Evolutionary conservation across 2,888 invertebrate genomes (phyloP), one percentile per base, ranked within the genome.

Genomic region (Drosophila melanosoma): DNA sequence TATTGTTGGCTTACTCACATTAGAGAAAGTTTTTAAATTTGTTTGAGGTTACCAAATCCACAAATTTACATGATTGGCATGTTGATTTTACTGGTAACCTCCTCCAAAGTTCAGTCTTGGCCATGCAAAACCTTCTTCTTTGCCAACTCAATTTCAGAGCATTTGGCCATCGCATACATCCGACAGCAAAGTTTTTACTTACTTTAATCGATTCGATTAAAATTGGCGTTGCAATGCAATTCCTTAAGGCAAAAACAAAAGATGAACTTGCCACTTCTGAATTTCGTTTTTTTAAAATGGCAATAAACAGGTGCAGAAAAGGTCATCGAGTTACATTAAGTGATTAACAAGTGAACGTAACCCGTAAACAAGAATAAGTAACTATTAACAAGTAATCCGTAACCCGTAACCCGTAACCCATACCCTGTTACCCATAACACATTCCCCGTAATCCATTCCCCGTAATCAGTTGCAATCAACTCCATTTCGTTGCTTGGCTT

Each of bases 151-250:
- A 7, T 20, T 45, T 4, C 20, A 45, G 8, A 45, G 8, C 4
- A 45, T 15, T 45, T 8, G 8, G 45, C 15, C 20, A 15, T 45
- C 45, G 45, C 15, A 23, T 15, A 45, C 15, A 4, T 15, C 2
- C 23, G 15, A 4, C 15, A 17, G 3, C 20, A 23, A 15, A 23
- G 45, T n/a, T 40, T 12, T 26, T 10, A 2, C 1, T 33, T 48
- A 2, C 38, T 38, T 32, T 65, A 75, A 78, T 82, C 67, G 81
- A 79, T 69, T 82, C 54, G 51, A 48, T 66, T 38, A 52, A 69
- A 79, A 67, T 79, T 70, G 36, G 7, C 33, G 33, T 10, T 35
- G 26, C 8, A 40, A 6, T 48, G 26, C 12, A 12, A 36, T 40
- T 61, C 62, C 67, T 61, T 76, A 4, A 40, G 29, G 17, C 49